Evolutionary conservation across 2,888 invertebrate genomes (phyloP).

Genomic region (Cheilosia scutellata): DNA sequence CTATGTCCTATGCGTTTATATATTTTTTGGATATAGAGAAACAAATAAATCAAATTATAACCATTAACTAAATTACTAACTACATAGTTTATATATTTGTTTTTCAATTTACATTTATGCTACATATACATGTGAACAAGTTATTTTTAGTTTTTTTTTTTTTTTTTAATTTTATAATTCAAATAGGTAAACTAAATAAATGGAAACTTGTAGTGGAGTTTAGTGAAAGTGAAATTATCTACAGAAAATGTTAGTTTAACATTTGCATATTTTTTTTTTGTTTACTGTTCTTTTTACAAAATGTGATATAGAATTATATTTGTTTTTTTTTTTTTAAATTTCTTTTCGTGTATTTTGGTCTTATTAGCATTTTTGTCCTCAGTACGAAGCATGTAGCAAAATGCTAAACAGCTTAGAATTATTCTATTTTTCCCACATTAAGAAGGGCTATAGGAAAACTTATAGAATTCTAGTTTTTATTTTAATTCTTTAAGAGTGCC

Average conservation of each 20-base stretch:
- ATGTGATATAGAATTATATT: conserved; percentile 51
- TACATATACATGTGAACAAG: conserved; percentile 33
- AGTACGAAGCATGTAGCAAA: conserved; percentile 1
- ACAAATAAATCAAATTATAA: conserved; percentile 9
- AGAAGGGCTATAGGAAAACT: not conserved
- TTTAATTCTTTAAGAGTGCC: not conserved
- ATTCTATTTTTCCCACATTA: not conserved
- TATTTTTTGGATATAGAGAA: conserved; percentile 13
- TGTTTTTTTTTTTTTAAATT: conserved; percentile 1
- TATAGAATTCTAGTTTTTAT: not conserved
- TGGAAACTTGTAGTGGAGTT: conserved; percentile 22
- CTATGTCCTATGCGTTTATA: conserved; percentile 36
- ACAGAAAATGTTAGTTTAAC: conserved; percentile 46
- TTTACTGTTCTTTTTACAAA: conserved; percentile 44
- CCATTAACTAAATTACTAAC: conserved; percentile 45
- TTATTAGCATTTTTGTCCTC: conserved; percentile 23
- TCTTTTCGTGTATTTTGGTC: conserved; percentile 41
- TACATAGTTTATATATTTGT: conserved; percentile 31
- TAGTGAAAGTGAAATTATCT: conserved; percentile 58
- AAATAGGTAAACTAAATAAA: conserved; percentile 9
- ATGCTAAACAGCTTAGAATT: conserved; percentile 35
- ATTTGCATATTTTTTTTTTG: not conserved
- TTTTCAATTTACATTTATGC: conserved; percentile 58
- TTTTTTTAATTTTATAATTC: conserved; percentile 27
- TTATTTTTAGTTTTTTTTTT: conserved; percentile 13